Evolutionary conservation across 2,113 vertebrate species (phyloP).

Genomic region (Cheirogaleus medius): DNA sequence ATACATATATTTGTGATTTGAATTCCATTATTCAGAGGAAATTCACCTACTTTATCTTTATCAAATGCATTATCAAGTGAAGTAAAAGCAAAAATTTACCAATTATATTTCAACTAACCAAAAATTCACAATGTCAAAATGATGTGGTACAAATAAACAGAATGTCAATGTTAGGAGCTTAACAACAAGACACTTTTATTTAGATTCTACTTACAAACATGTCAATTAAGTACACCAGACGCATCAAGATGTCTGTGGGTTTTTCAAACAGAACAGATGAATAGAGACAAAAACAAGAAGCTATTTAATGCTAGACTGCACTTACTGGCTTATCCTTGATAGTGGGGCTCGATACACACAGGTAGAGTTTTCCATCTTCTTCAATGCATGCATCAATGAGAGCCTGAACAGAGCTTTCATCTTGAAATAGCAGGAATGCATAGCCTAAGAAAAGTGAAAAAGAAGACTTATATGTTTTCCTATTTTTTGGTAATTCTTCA

Average conservation of each 20-base stretch:
- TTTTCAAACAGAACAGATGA: slow-evolving; percentile 49
- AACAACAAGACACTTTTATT: background rate
- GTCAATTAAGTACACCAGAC: background rate
- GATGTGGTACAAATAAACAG: background rate
- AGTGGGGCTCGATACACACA: slow-evolving; percentile 98
- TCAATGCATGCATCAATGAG: slow-evolving; percentile 99
- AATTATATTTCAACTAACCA: background rate
- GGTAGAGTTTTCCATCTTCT: slow-evolving; percentile 98
- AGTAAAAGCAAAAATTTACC: background rate
- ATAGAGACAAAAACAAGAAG: slow-evolving; percentile 2
- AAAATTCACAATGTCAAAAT: background rate
- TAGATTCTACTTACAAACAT: background rate
- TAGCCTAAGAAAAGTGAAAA: slow-evolving; percentile 88
- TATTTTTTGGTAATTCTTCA: slow-evolving; percentile 7
- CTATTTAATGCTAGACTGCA: slow-evolving; percentile 59
- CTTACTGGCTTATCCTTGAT: slow-evolving; percentile 99
- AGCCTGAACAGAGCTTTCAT: slow-evolving; percentile 99
- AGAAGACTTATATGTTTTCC: background rate
- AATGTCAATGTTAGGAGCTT: background rate
- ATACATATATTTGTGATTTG: background rate
- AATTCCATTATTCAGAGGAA: background rate
- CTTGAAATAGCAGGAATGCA: slow-evolving; percentile 99
- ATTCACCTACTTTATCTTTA: slow-evolving; percentile 3
- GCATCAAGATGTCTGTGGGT: background rate
- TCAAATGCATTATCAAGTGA: background rate